Evolutionary conservation across 2,113 vertebrate genomes (phyloP).

Genomic region (Apodemus sylvaticus): DNA sequence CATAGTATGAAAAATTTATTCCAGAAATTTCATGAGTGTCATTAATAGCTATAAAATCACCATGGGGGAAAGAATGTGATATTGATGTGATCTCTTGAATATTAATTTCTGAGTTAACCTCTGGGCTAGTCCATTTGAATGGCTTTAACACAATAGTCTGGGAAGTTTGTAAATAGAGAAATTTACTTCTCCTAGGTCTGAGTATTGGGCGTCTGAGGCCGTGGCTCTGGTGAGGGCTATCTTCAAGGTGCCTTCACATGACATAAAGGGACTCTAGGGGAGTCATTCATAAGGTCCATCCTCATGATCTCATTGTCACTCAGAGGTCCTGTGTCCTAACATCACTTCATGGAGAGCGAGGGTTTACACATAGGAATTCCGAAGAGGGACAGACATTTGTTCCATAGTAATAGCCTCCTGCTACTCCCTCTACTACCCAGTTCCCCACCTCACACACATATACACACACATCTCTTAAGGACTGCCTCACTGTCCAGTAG

Average conservation of each 20-base stretch:
- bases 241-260: neutral
- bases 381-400: neutral
- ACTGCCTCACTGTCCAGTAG: neutral
- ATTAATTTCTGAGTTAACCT: neutral
- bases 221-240: neutral
- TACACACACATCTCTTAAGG: neutral
- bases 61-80: neutral
- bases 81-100: constrained; percentile 25
- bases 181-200: constrained; percentile 14
- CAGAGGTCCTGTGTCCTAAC: neutral
- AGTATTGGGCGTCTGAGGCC: neutral
- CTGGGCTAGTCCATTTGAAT: neutral
- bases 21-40: neutral
- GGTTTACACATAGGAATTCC: neutral
- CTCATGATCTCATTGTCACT: neutral
- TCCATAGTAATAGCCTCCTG: neutral
- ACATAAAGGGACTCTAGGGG: neutral
- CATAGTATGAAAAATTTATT: constrained; percentile 24
- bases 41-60: constrained; percentile 33
- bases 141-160: neutral
- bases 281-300: neutral
- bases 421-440: accelerated
- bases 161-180: neutral
- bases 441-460: neutral
- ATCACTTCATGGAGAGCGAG: neutral